Percentiles rank a stretch among this genome's conserved stretches.
phyloP scores from a whole-genome alignment of 2,888 invertebrate species.

The Synergus gifuensis region DNA sequence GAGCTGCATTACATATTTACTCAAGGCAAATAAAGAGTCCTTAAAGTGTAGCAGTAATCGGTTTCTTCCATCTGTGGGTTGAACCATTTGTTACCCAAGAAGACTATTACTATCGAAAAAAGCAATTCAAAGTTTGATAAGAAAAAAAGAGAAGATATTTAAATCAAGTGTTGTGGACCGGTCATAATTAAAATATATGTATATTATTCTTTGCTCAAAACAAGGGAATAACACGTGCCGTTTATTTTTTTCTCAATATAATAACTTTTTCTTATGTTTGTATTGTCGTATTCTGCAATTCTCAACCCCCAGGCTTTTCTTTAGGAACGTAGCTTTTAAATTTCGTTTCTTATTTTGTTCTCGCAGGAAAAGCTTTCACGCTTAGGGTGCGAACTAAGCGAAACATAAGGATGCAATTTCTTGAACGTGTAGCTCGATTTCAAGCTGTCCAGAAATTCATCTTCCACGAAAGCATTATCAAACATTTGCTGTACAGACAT shows the following conservation, averaged over 20 bases:
- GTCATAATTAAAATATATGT: not conserved
- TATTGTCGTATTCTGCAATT: not conserved
- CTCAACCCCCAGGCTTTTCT: not conserved
- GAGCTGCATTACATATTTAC: constrained; percentile 41
- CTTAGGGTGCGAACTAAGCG: not conserved
- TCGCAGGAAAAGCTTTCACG: constrained; percentile 6
- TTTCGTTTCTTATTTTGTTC: constrained; percentile 22
- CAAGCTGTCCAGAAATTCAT: constrained; percentile 19
- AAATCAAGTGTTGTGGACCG: not conserved
- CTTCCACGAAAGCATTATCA: constrained; percentile 26
- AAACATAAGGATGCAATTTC: constrained; percentile 36
- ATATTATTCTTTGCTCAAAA: not conserved
- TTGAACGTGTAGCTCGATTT: constrained; percentile 24
- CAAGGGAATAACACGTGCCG: not conserved
- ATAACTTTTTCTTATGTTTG: too few species aligned
- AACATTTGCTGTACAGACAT: constrained; percentile 21
- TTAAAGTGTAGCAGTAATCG: constrained; percentile 33
- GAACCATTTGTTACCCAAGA: constrained; percentile 1
- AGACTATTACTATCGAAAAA: not conserved
- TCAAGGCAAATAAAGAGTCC: constrained; percentile 38
- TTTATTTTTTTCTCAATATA: not conserved
- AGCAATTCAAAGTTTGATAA: not conserved
- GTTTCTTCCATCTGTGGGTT: constrained; percentile 12
- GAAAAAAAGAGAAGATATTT: not conserved
- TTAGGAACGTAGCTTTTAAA: constrained; percentile 22